Conservation (phyloP, 2,113 vertebrate species). For the Seriola dumerili region DNA sequence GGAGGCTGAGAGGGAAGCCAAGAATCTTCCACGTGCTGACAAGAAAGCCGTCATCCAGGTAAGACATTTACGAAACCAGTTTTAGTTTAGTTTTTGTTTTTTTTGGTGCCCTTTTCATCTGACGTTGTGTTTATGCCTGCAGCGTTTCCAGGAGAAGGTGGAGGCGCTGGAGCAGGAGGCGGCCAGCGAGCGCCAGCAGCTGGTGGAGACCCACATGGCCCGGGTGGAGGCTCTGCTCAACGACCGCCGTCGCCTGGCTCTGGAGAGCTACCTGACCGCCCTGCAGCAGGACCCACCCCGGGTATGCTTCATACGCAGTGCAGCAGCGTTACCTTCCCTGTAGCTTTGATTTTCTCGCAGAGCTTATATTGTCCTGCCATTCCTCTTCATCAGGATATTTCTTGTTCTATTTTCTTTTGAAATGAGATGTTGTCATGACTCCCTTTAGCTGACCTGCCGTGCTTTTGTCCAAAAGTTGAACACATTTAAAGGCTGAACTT, state of each 20-base stretch:
- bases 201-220: conserved; percentile 99
- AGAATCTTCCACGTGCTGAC: conserved; percentile 95
- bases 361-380: too few species aligned
- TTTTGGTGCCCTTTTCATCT: too few species aligned
- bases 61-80: conserved; percentile 14
- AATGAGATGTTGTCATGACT: too few species aligned
- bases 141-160: conserved; percentile 99
- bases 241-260: conserved; percentile 93
- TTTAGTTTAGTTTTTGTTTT: background rate
- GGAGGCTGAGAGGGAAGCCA: conserved; percentile 95
- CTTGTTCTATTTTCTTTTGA: too few species aligned
- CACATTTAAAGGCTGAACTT: too few species aligned
- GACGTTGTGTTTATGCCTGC: background rate
- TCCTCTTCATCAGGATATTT: too few species aligned
- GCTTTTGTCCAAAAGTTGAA: too few species aligned
- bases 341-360: too few species aligned
- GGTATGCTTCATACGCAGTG: conserved; percentile 33
- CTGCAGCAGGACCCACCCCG: conserved; percentile 90
- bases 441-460: too few species aligned
- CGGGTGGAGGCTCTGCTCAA: conserved; percentile 97
- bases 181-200: conserved; percentile 95
- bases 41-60: conserved; percentile 99
- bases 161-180: conserved; percentile 97
- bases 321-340: background rate
- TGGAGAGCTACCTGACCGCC: conserved; percentile 96